These are phyloP conservation scores for Pseudomyrmex gracilis DNA, from an alignment of 1,140 invertebrate species.

Conservation along the genomic window DNA sequence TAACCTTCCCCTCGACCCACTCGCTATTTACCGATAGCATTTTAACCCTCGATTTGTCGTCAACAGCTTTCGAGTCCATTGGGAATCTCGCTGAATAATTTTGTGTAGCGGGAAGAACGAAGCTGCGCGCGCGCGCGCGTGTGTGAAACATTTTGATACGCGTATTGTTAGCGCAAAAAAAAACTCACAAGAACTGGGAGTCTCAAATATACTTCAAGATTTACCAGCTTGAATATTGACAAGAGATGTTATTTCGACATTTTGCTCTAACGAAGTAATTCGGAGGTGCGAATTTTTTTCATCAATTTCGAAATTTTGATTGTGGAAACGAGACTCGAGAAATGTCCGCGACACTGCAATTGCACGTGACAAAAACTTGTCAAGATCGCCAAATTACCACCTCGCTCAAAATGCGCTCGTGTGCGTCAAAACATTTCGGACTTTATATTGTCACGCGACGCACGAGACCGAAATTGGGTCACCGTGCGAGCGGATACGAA, in stretches of 20 bases:
- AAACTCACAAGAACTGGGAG: no score
- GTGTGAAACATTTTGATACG: not conserved
- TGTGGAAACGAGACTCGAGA: no score
- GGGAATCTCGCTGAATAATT: slow-evolving; percentile 78
- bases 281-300: no score
- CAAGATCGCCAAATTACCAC: slow-evolving; percentile 31
- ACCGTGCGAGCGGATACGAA: slow-evolving; percentile 9
- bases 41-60: slow-evolving; percentile 86
- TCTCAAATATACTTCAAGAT: no score
- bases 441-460: slow-evolving; percentile 24
- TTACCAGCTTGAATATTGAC: no score
- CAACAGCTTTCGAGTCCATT: slow-evolving; percentile 83
- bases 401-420: not conserved
- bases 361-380: slow-evolving; percentile 11
- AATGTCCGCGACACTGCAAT: no score
- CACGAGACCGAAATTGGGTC: slow-evolving; percentile 46
- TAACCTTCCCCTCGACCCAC: slow-evolving; percentile 70
- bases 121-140: slow-evolving; percentile 45
- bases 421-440: not conserved
- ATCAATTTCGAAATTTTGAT: no score
- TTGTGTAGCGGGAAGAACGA: slow-evolving; percentile 65
- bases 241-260: no score
- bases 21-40: slow-evolving; percentile 85
- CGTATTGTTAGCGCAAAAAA: not conserved
- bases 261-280: no score